A percentile compares a stretch with the other conserved stretches of the same genome.
These are phyloP conservation scores for Lerista edwardsae DNA, from an alignment of 2,797 vertebrate genomes.

Conservation along the genomic window DNA sequence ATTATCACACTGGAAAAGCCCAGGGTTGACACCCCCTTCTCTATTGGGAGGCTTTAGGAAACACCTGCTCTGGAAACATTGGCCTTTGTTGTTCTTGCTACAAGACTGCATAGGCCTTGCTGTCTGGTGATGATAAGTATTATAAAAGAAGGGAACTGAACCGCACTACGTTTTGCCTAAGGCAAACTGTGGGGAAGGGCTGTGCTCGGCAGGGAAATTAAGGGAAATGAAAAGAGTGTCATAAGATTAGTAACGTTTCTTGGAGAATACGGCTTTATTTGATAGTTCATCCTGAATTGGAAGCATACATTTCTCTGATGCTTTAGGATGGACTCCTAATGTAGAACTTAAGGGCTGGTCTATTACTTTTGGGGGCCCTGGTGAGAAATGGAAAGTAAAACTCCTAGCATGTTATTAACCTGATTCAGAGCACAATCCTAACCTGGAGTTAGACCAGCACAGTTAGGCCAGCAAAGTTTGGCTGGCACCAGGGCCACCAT, in stretches of 20 bases:
- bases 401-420: background rate
- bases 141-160: too few relatives aligned
- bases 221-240: background rate
- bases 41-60: background rate
- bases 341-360: background rate
- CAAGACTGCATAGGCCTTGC: too few relatives aligned
- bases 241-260: background rate
- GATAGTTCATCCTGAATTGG: background rate
- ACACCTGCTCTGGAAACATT: background rate
- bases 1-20: too few relatives aligned
- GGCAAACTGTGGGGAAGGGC: too few relatives aligned
- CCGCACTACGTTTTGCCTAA: too few relatives aligned
- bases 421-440: too few relatives aligned
- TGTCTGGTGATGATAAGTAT: too few relatives aligned
- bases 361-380: background rate
- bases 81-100: too few relatives aligned
- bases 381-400: background rate
- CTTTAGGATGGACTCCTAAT: background rate
- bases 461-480: too few relatives aligned
- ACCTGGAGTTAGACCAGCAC: too few relatives aligned
- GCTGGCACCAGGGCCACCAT: too few relatives aligned
- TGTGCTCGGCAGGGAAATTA: background rate
- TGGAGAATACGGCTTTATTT: background rate
- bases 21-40: too few relatives aligned
- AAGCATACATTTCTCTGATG: background rate